These are phyloP conservation scores for Columba janthina DNA, from an alignment of 2,113 vertebrate genomes.

Conservation along the genomic window DNA sequence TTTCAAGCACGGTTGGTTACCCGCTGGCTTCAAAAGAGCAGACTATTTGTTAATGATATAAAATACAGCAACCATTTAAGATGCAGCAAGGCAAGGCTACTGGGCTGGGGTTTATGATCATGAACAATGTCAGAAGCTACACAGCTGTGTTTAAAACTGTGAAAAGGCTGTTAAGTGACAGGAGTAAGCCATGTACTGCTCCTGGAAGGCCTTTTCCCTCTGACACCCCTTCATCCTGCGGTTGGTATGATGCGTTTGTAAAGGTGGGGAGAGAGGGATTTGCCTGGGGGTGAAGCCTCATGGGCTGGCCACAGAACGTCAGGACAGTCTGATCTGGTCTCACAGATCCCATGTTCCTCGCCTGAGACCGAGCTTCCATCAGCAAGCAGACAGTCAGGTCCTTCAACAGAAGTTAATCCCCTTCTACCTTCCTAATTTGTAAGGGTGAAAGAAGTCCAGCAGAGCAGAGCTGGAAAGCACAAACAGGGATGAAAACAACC, in stretches of 20 bases:
- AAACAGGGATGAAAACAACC: conserved; percentile 56
- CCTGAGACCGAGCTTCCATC: conserved; percentile 29
- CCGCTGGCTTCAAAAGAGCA: conserved; percentile 37
- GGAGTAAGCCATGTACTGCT: conserved; percentile 19
- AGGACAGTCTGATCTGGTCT: background rate
- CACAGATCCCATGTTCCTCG: background rate
- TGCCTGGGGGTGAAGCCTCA: conserved; percentile 7
- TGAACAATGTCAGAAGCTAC: background rate
- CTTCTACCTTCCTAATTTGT: conserved; percentile 14
- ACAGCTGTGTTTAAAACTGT: conserved; percentile 12
- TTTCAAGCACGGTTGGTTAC: conserved; percentile 36
- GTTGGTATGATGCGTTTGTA: background rate
- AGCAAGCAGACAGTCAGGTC: conserved; percentile 26
- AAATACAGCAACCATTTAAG: conserved; percentile 45
- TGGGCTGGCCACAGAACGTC: background rate
- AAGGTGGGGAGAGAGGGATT: background rate
- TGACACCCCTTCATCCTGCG: background rate
- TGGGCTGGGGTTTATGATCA: conserved; percentile 5
- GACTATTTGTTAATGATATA: conserved; percentile 35
- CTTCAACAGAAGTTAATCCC: conserved; percentile 12
- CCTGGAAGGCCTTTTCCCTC: conserved; percentile 48
- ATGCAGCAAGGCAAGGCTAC: conserved; percentile 51
- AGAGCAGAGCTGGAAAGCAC: conserved; percentile 26
- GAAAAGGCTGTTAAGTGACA: conserved; percentile 40
- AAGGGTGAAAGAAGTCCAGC: conserved; percentile 47